Evolutionary conservation across 2,113 vertebrate species (phyloP), one percentile per base, ranked within the genome.

Genomic region (Ahaetulla prasina): DNA sequence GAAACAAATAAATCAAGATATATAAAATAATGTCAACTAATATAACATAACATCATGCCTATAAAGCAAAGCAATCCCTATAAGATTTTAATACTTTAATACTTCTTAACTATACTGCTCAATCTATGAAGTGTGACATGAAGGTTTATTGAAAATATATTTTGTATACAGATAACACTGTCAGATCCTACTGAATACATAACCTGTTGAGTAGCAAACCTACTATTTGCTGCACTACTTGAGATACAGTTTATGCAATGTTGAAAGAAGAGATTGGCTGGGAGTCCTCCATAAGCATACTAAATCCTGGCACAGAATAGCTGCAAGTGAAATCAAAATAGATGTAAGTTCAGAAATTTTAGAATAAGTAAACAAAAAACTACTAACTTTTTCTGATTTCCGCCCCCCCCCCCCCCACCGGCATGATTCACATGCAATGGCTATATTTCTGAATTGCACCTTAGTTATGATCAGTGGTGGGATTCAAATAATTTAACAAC

Each of bases 321-420:
- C 18, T 43, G 35, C n/a, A 80, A 80, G 8, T 80, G 74, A 43
- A 43, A 80, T 80, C 18, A 80, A 80, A 43, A 43, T 43, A 43
- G 18, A 80, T 22, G 18, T 22, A 43, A 20, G n/a, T 80, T 20
- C 68, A 80, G n/a, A 39, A 39, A 80, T 80, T 80, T 18, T 80
- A 23, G 35, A 80, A 43, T 43, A 80, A 43, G 8, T 43, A 43
- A 80, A 43, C 74, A 80, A 43, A 43, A 80, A 80, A 22, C 16
- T 39, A 39, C 68, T 80, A 14, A 80, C 8, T 80, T 43, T 80
- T 80, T 80, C n/a, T 80, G n/a, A 80, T 20, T 68, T 68, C 16
- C n/a, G n/a, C n/a, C n/a, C n/a, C n/a, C n/a, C 1, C 7, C 1
- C 2, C 8, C 35, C 8, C 55, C 35, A 3, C 35, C 8, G 16